These are phyloP conservation scores for Coleophora deauratella DNA, from an alignment of 2,888 invertebrate species.

Conservation along the genomic window DNA sequence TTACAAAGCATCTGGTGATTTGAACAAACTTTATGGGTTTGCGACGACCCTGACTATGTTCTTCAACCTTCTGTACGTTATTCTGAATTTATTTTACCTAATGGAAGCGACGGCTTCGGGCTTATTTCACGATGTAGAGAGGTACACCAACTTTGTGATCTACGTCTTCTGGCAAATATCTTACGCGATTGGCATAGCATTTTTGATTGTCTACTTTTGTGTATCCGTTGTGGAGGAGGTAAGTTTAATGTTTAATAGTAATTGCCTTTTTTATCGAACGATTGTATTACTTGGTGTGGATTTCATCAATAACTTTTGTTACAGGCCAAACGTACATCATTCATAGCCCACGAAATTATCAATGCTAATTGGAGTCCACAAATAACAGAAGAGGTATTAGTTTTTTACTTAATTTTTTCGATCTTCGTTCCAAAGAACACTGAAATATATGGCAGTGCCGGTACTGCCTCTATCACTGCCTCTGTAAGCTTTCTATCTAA, in stretches of 20 bases:
- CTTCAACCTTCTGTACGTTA: slow-evolving; percentile 24
- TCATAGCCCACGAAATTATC: too few relatives aligned
- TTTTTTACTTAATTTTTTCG: neutral
- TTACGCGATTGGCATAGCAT: slow-evolving; percentile 31
- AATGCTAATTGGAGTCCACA: too few relatives aligned
- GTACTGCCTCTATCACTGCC: too few relatives aligned
- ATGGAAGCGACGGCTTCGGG: slow-evolving; percentile 55
- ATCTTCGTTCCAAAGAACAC: neutral
- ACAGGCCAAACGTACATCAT: slow-evolving; percentile 19
- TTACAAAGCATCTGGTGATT: too few relatives aligned
- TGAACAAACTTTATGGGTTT: too few relatives aligned
- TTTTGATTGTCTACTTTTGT: slow-evolving; percentile 31
- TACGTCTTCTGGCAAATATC: slow-evolving; percentile 43
- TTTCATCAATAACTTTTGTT: slow-evolving; percentile 15
- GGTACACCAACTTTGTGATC: slow-evolving; percentile 36
- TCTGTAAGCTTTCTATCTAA: too few relatives aligned
- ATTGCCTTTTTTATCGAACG: neutral
- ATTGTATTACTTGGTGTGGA: too few relatives aligned
- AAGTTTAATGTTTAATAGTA: slow-evolving; percentile 7
- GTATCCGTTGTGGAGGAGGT: slow-evolving; percentile 37
- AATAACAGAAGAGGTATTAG: too few relatives aligned
- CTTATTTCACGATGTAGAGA: slow-evolving; percentile 35
- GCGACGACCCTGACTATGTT: too few relatives aligned
- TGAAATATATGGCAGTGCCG: too few relatives aligned
- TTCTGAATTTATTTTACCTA: slow-evolving; percentile 48